These are phyloP conservation scores for Actinostola sp. DNA, from an alignment of 92 coral and sea anemone genomes.

Conservation along the genomic window DNA sequence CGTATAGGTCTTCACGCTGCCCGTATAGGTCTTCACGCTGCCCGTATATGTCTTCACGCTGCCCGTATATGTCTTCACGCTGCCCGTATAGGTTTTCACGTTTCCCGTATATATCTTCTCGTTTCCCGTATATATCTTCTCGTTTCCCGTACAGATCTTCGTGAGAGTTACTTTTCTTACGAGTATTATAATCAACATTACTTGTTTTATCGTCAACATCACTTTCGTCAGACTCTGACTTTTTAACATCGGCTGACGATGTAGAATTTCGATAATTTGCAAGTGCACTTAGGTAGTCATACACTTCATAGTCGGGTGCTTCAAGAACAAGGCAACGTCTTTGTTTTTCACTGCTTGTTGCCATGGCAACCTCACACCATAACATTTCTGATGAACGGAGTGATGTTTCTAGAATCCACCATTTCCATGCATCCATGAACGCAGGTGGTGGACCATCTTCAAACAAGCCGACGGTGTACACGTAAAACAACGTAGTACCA, in stretches of 20 bases:
- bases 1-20: too few relatives aligned
- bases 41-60: not conserved
- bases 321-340: slow-evolving; percentile 8
- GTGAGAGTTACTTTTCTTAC: not conserved
- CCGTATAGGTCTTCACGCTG: not conserved
- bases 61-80: not conserved
- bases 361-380: slow-evolving; percentile 8
- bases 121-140: not conserved
- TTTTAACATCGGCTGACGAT: not conserved
- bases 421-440: slow-evolving; percentile 28
- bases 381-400: slow-evolving; percentile 21
- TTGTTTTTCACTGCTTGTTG: slow-evolving; percentile 3
- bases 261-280: slow-evolving; percentile 12
- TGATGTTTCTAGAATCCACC: slow-evolving; percentile 22
- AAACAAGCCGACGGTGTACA: not conserved
- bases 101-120: not conserved
- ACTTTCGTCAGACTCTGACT: too few relatives aligned
- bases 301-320: slow-evolving; percentile 19
- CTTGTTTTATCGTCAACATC: too few relatives aligned
- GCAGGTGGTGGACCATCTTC: not conserved
- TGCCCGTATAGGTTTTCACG: too few relatives aligned
- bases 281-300: slow-evolving; percentile 1
- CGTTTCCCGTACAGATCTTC: not conserved
- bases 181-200: too few relatives aligned
- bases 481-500: not conserved